Evolutionary conservation across 2,888 invertebrate genomes (phyloP), one percentile per base, ranked within the genome.

Genomic region (Endotricha flammealis): DNA sequence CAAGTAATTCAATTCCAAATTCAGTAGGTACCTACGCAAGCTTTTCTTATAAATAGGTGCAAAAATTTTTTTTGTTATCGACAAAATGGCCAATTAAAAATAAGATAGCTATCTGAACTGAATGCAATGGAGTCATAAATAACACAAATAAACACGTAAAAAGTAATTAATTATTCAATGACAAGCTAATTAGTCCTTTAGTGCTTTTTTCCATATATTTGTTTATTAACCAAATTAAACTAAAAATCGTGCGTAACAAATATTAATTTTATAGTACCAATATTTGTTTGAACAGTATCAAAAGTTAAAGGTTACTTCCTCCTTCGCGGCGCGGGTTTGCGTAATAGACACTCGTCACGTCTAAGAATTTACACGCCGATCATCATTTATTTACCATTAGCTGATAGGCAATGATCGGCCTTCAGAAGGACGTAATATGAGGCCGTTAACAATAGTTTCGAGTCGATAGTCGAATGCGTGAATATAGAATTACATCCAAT

Each of bases 281-380:
- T 77, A 68, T 76, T 72, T 73, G 64, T 79, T 71, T 75, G 67
- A 69, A 68, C 60, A 64, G 74, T 73, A 76, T 74, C 71, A 71
- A 65, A 61, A 68, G 73, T 60, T 75, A 79, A 82, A 82, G 80
- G 81, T 78, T 76, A 80, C 67, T 85, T 85, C 83, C 83, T 81
- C 20, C 52, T 62, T 64, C 60, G 62, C 62, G 69, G 53, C 56
- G 63, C 48, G 56, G 63, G 67, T 70, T 71, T 69, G 70, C 66
- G 70, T 71, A 78, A 78, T 69, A 53, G 53, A 63, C 33, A 27
- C 66, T 57, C 68, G 60, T 68, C 70, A 76, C 75, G 72, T 72
- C 43, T 66, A 60, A 56, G 43, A 62, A 64, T 64, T 61, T 64
- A 57, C 57, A 62, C 63, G 57, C 56, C 55, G 49, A 59, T 63